These are phyloP conservation scores for Rhineura floridana DNA, from an alignment of 2,113 vertebrate genomes.

Conservation along the genomic window DNA sequence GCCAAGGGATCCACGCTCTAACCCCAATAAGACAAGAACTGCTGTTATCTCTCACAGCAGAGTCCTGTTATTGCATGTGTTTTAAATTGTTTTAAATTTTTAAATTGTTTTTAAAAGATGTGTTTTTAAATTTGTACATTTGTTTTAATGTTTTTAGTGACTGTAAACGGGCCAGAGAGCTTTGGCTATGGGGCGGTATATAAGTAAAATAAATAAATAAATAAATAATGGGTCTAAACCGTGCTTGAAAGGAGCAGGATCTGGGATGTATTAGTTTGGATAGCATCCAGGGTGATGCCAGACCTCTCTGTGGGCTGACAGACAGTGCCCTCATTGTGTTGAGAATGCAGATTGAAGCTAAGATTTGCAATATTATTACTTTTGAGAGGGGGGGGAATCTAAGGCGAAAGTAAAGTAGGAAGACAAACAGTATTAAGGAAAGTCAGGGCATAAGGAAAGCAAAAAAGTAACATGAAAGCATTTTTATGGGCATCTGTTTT, in stretches of 20 bases:
- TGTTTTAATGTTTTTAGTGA: too few relatives aligned
- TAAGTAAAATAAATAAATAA: too few relatives aligned
- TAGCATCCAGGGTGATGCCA: slow-evolving; percentile 64
- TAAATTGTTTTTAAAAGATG: too few relatives aligned
- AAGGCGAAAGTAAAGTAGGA: background rate
- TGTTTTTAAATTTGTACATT: too few relatives aligned
- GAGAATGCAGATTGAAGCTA: slow-evolving; percentile 66
- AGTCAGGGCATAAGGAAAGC: background rate
- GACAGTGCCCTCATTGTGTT: slow-evolving; percentile 69
- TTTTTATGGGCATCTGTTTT: slow-evolving; percentile 43
- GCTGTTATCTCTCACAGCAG: slow-evolving; percentile 8
- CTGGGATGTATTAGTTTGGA: slow-evolving; percentile 72
- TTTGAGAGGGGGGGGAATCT: background rate
- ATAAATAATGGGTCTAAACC: background rate
- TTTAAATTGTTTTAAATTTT: too few relatives aligned
- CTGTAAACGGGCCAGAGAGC: too few relatives aligned
- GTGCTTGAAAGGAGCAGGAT: slow-evolving; percentile 29
- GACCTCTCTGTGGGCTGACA: slow-evolving; percentile 63
- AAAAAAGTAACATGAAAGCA: background rate
- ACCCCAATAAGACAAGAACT: background rate
- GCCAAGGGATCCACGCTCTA: background rate
- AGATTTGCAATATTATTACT: slow-evolving; percentile 57
- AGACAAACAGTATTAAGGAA: background rate
- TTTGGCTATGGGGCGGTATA: too few relatives aligned
- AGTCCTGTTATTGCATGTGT: background rate